phyloP scores from a whole-genome alignment of 2,797 vertebrate species.

The Dipus sagitta region DNA sequence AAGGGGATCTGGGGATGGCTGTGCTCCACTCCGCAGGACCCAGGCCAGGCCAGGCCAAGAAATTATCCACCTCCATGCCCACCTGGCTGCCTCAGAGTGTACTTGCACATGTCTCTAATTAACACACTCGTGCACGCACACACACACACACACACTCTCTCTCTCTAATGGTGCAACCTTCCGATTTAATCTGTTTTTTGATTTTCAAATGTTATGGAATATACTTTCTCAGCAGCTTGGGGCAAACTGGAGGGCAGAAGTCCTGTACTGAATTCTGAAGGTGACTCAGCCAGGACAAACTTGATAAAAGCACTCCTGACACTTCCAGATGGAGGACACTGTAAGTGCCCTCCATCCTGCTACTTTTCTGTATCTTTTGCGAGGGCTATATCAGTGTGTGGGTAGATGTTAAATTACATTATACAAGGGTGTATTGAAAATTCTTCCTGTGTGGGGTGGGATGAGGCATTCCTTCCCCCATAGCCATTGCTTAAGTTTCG shows the following conservation, averaged over 20 bases:
- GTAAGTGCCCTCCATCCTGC: rapidly evolving
- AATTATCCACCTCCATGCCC: rapidly evolving
- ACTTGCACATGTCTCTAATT: rapidly evolving
- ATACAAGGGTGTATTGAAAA: rapidly evolving
- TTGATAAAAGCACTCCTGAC: rapidly evolving
- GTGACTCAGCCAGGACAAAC: rapidly evolving
- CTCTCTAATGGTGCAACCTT: background rate
- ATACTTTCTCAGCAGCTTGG: rapidly evolving
- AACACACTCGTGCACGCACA: background rate
- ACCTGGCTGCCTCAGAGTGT: rapidly evolving
- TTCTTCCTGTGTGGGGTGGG: rapidly evolving
- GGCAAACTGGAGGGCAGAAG: background rate
- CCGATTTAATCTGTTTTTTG: background rate
- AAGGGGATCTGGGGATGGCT: no score
- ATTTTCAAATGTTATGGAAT: background rate
- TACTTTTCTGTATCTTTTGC: rapidly evolving
- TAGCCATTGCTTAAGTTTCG: background rate
- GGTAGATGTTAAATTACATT: rapidly evolving
- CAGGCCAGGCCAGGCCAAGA: rapidly evolving
- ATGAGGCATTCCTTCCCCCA: rapidly evolving
- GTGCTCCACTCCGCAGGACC: rapidly evolving
- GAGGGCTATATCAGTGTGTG: rapidly evolving
- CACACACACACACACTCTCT: background rate
- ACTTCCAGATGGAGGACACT: rapidly evolving
- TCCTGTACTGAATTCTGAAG: rapidly evolving